Conservation (phyloP, 2,888 invertebrate species). For the Harpagoxenus sublaevis region DNA sequence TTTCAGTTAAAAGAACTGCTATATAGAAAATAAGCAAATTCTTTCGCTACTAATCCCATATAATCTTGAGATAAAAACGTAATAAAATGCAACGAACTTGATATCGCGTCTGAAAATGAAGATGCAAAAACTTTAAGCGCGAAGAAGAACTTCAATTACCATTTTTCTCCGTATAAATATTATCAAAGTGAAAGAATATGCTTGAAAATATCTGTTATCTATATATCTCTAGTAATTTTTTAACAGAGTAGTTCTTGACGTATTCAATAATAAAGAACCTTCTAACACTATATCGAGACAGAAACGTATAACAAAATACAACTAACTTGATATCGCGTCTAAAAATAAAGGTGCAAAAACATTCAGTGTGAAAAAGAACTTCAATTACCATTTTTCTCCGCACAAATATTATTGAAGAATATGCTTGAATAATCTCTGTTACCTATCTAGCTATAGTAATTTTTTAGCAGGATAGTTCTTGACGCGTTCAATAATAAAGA, state of each 20-base stretch:
- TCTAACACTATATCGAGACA: not conserved
- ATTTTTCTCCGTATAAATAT: not conserved
- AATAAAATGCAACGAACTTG: not conserved
- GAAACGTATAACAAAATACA: not conserved
- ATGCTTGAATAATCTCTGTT: not conserved
- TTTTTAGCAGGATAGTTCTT: not conserved
- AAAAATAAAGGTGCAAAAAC: not conserved
- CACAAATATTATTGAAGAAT: not conserved
- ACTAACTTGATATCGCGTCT: not conserved
- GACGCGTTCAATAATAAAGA: not conserved
- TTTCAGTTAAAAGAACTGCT: conserved; percentile 6
- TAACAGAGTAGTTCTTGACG: not conserved
- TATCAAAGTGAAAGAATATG: not conserved
- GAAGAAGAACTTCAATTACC: not conserved
- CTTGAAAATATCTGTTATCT: not conserved
- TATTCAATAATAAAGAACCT: not conserved
- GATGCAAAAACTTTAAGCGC: not conserved
- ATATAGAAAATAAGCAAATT: not conserved
- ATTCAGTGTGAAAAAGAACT: not conserved
- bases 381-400: not conserved
- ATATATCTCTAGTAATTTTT: not conserved
- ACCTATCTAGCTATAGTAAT: not conserved
- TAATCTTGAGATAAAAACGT: not conserved
- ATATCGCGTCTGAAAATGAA: not conserved
- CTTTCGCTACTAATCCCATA: not conserved